Conservation (phyloP, 2,888 invertebrate species). For the Danaus chrysippus region DNA sequence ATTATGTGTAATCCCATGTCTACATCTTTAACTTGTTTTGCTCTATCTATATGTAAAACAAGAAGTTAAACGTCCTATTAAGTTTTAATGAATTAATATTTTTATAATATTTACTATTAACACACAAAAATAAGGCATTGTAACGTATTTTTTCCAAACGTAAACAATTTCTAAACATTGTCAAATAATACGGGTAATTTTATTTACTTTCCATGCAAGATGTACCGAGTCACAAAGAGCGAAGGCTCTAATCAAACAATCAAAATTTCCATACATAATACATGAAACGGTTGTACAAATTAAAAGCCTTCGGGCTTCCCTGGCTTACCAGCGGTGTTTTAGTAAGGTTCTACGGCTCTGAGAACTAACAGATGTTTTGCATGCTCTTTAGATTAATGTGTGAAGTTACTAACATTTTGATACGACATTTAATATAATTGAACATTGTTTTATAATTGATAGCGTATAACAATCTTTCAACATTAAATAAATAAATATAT, state of each 20-base stretch:
- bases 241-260: conserved; percentile 43
- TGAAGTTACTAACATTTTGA: conserved; percentile 20
- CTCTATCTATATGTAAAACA: too few species aligned
- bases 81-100: too few species aligned
- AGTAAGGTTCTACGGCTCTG: conserved; percentile 59
- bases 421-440: too few species aligned
- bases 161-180: not conserved
- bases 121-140: too few species aligned
- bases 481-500: too few species aligned
- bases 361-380: conserved; percentile 65
- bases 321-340: conserved; percentile 49
- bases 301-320: conserved; percentile 57
- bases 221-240: conserved; percentile 18
- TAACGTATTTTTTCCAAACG: too few species aligned
- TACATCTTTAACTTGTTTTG: too few species aligned
- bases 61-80: too few species aligned
- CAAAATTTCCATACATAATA: conserved; percentile 48
- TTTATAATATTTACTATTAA: too few species aligned
- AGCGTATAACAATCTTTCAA: too few species aligned
- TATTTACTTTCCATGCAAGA: conserved; percentile 14
- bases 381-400: conserved; percentile 39
- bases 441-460: too few species aligned
- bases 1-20: not conserved
- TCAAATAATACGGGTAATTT: not conserved
- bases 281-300: conserved; percentile 52